Base-by-base conservation (phyloP, 2,113 vertebrate genomes). In the Malurus elegans region DNA sequence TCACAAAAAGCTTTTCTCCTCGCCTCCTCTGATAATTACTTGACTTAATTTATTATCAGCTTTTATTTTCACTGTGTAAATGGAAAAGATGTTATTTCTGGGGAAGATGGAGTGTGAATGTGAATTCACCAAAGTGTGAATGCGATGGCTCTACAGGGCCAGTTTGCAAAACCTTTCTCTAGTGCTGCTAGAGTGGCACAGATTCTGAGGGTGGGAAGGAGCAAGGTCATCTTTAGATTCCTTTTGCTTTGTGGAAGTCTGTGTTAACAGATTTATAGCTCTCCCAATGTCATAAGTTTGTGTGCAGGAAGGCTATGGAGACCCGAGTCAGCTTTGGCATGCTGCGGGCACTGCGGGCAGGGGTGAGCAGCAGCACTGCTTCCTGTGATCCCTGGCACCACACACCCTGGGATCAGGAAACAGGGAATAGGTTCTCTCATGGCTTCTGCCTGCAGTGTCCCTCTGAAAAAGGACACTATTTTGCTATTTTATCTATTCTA, bases 351-450 rank as follows among this genome's bases (percentile, higher is more conserved):
- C 5, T 28, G 21, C 1, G 11, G 38, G 36, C 24, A 51, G 67
- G 14, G 2, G 14, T 16, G 73, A 73, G 23, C 18, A 8, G 45
- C 10, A 42, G 12, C 32, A 1, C 28, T 16, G 14, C 42, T 78
- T 20, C 40, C 18, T 7, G 36, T 8, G 18, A 38, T 21, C 69
- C 31, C 21, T 56, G 25, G 19, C 5, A 13, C 5, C 18, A 5
- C 0, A 1, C 18, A 12, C 12, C 11, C 19, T 26, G 34, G 10
- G 8, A 23, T 38, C 38, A 38, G 38, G 38, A 38, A 38, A 38
- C 29, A 38, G 26, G 50, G 54, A 60, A 6, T 3, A 20, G 2
- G 5, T 15, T 21, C 28, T 6, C 31, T 23, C 26, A 3, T 1
- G 36, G 51, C 56, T 61, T 32, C 71, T 61, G 40, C 40, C 51